Evolutionary conservation across 2,797 vertebrate species (phyloP), one percentile per base, ranked within the genome.

Genomic region (Tadarida brasiliensis): DNA sequence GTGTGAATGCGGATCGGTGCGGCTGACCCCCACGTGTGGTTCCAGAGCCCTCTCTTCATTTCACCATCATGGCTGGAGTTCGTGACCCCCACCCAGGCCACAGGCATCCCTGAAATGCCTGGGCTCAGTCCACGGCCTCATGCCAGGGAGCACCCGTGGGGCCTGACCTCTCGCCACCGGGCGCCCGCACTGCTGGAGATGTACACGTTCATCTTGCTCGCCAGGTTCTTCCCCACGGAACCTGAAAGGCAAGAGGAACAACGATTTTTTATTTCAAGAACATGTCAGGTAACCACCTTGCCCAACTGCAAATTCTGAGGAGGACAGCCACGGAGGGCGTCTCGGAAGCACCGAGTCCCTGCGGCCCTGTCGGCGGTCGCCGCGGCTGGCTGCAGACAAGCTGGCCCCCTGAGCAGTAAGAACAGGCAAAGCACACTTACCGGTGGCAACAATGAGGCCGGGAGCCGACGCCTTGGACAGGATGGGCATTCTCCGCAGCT

Each of bases 401-500:
- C 20, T 35, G 30, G 47, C 4, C 3, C 24, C 28, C 0, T 1
- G n/a, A 16, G 30, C 30, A 26, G 59, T 11, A n/a, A 35, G 10
- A 3, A 35, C 10, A 17, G 17, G 84, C 24, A 17, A 28, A 39
- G 33, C 4, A 26, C 22, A 96, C 80, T 82, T 97, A 99, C 99
- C 99, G 3, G 99, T 99, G 94, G 99, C 99, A 63, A 99, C 98
- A 97, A 99, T 99, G 97, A 99, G 98, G 54, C 99, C 99, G 0
- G 99, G 99, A 0, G 99, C 99, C 0, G 99, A 99, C 97, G 99
- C 99, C 98, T 99, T 99, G 97, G 99, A 99, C 63, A 99, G 97
- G 91, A 99, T 99, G 94, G 99, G 99, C 98, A 99, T 99, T 96
- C 99, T 98, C 20, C 99, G 99, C 70, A 99, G 98, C 98, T 99